Percentiles rank a stretch among this genome's conserved stretches.
phyloP scores from a whole-genome alignment of 2,888 invertebrate species.

The Hetaerina titia region DNA sequence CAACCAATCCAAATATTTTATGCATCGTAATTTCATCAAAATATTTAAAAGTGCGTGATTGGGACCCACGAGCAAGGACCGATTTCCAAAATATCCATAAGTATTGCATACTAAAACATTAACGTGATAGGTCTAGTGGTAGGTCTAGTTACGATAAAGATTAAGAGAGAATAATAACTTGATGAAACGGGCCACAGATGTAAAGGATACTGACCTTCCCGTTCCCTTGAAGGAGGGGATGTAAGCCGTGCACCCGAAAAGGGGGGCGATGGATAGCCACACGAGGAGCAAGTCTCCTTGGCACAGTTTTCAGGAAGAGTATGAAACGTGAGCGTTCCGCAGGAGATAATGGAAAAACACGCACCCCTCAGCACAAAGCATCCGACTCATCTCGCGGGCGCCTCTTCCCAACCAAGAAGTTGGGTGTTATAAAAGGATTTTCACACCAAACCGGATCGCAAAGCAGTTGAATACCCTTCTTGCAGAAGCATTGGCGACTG shows the following conservation, averaged over 20 bases:
- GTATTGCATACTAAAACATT: neutral
- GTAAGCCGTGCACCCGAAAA: neutral
- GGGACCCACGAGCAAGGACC: neutral
- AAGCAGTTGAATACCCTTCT: neutral
- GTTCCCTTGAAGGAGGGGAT: neutral
- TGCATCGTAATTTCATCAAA: too few relatives aligned
- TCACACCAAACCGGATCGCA: neutral
- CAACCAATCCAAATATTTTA: too few relatives aligned
- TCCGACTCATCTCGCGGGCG: neutral
- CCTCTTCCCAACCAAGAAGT: neutral
- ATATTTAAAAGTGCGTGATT: too few relatives aligned
- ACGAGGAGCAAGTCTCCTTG: neutral
- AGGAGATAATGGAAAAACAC: neutral
- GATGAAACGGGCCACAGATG: neutral
- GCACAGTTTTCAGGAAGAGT: neutral
- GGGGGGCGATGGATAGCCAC: neutral
- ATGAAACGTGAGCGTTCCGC: constrained; percentile 11
- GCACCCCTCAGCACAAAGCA: neutral
- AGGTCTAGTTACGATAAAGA: neutral
- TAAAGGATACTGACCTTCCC: neutral
- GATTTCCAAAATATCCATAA: neutral
- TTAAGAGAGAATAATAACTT: neutral
- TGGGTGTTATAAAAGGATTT: neutral
- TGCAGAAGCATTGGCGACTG: too few relatives aligned
- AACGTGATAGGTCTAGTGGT: neutral